phyloP scores from a whole-genome alignment of 2,888 invertebrate genomes.

The Drosophila leonis region DNA sequence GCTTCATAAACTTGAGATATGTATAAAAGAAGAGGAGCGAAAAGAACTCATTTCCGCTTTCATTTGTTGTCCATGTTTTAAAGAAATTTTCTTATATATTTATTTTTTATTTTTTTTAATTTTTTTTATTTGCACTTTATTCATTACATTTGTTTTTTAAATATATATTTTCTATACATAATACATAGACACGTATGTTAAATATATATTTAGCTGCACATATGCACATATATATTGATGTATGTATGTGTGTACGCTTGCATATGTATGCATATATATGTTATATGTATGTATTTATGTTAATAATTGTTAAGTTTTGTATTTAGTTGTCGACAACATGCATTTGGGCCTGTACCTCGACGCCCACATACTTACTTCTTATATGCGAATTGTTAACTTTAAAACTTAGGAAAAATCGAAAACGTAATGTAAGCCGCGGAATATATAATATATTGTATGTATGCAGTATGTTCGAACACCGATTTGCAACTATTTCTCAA shows the following conservation, averaged over 20 bases:
- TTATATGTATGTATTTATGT: conserved; percentile 25
- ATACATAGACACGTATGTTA: conserved; percentile 13
- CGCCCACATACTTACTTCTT: conserved; percentile 7
- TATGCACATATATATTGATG: conserved; percentile 14
- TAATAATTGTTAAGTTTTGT: conserved; percentile 26
- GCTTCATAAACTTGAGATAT: background rate
- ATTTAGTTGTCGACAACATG: conserved; percentile 6
- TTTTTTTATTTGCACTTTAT: conserved; percentile 29
- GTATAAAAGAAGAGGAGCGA: background rate
- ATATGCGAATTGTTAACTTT: conserved; percentile 30
- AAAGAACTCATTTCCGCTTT: background rate
- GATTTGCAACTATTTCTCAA: conserved; percentile 5
- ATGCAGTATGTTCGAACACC: background rate
- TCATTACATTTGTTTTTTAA: conserved; percentile 44
- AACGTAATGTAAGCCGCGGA: conserved; percentile 11
- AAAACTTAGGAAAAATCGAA: conserved; percentile 30
- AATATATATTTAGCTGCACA: conserved; percentile 37
- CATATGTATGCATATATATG: conserved; percentile 21
- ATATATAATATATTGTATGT: background rate
- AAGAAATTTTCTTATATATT: background rate
- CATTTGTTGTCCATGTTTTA: background rate
- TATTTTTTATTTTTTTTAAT: background rate
- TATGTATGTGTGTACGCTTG: conserved; percentile 8
- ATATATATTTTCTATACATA: conserved; percentile 19
- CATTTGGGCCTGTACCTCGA: background rate